These are phyloP conservation scores for Maylandia zebra DNA, from an alignment of 2,113 vertebrate genomes.

Conservation along the genomic window DNA sequence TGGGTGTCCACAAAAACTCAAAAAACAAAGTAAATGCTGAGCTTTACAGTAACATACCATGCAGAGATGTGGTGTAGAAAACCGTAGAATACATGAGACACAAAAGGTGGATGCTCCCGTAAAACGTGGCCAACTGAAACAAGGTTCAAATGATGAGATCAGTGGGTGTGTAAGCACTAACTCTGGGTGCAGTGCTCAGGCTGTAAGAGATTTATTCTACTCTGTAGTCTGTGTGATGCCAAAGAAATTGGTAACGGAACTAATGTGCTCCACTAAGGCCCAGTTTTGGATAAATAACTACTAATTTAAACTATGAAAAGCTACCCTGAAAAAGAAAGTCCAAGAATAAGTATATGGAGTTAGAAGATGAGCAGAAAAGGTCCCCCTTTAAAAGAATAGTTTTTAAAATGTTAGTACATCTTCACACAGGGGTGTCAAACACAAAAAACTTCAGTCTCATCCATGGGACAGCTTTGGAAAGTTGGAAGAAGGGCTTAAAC, in stretches of 20 bases:
- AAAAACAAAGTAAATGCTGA: background rate
- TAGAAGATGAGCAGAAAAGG: background rate
- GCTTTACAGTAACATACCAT: background rate
- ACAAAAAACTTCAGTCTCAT: background rate
- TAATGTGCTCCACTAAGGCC: background rate
- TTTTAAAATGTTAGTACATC: fast-evolving
- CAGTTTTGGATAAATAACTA: background rate
- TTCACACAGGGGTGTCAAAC: background rate
- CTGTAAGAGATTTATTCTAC: background rate
- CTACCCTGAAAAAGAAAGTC: background rate
- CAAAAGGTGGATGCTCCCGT: background rate
- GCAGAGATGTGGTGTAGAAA: background rate
- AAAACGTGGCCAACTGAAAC: background rate
- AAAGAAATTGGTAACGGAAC: background rate
- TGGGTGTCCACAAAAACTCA: background rate
- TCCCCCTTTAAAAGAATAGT: background rate
- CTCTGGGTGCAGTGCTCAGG: background rate
- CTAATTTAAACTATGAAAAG: background rate
- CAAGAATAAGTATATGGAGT: background rate
- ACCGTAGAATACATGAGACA: background rate
- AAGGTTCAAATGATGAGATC: background rate
- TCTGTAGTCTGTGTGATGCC: background rate
- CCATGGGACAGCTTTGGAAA: background rate
- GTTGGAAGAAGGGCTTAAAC: background rate
- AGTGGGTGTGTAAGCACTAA: background rate